A percentile compares a stretch with the other conserved stretches of the same genome.
phyloP scores from a whole-genome alignment of 2,888 invertebrate genomes.

The Oscheius sp. region DNA sequence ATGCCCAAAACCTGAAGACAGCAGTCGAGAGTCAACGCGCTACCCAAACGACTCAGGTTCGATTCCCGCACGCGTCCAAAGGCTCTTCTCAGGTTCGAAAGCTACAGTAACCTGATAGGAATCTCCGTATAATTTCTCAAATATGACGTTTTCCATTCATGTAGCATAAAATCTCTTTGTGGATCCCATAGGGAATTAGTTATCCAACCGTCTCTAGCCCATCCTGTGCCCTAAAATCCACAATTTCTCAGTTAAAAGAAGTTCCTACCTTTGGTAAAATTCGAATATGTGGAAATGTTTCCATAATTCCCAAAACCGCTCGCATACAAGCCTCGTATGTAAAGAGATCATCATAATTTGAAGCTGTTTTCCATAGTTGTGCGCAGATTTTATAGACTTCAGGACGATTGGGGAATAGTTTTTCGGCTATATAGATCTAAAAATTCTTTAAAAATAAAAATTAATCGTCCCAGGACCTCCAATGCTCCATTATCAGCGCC shows the following conservation, averaged over 20 bases:
- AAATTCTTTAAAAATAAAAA: neutral
- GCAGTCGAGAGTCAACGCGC: no score
- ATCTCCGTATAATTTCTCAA: conserved; percentile 28
- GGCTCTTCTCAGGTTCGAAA: no score
- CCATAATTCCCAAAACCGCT: conserved; percentile 55
- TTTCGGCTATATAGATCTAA: conserved; percentile 33
- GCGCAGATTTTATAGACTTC: conserved; percentile 38
- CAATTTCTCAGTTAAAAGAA: neutral
- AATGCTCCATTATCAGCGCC: conserved; percentile 56
- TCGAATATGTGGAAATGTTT: neutral
- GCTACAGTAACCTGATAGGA: conserved; percentile 33
- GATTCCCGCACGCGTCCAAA: no score
- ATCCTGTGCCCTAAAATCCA: conserved; percentile 49
- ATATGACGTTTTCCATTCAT: conserved; percentile 57
- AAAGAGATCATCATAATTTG: conserved; percentile 54
- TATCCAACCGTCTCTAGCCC: conserved; percentile 66
- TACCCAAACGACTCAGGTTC: no score
- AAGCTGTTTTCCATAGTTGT: conserved; percentile 48
- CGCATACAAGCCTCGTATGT: conserved; percentile 61
- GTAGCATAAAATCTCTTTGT: conserved; percentile 63
- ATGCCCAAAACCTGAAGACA: no score
- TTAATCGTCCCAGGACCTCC: conserved; percentile 33
- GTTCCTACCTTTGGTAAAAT: conserved; percentile 22
- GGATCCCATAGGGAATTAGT: conserved; percentile 56
- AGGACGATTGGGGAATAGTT: conserved; percentile 38